Evolutionary conservation across 1,140 invertebrate species (phyloP), one percentile per base, ranked within the genome.

Genomic region (Macrobrachium rosenbergii): DNA sequence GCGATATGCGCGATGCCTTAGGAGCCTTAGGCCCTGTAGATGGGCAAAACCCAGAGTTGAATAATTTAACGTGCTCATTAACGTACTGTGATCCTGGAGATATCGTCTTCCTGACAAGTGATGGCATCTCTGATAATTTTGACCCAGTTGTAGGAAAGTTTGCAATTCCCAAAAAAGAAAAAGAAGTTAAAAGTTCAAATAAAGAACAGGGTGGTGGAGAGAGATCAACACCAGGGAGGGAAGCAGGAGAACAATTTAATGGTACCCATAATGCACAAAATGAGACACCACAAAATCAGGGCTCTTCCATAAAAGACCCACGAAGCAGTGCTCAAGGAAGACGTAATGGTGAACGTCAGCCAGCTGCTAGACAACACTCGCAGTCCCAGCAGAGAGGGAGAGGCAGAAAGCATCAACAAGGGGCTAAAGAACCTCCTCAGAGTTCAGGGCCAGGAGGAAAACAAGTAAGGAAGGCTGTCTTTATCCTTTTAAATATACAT

Each of bases 141-240:
- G 97, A 98, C 93, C 97, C 97, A 2, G 97, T 98, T 67, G 97
- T 98, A 83, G 97, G 97, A 10, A 97, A 97, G 92, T 97, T 98
- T 91, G 96, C 96, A n/a, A 93, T 96, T 21, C 94, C 94, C 19
- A 92, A 92, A 67, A 88, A 84, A 78, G 77, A 78, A 16, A 80
- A 73, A 78, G 73, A 83, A 63, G 58, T 45, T 12, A 64, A 73
- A 80, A 64, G 19, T 52, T 6, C 77, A 21, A 23, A 21, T 52
- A 82, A 21, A 62, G 83, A 67, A 69, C 60, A 28, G 14, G 5
- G n/a, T 67, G 28, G 8, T 62, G 63, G 43, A 52, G 12, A 86
- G 52, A 84, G 63, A 89, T 85, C 83, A 77, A 58, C 77, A 85
- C 62, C 43, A 86, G 76, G 79, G 43, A 69, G 62, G 21, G 67